Evolutionary conservation across 2,888 invertebrate genomes (phyloP).

Genomic region (Platypus cylindrus): DNA sequence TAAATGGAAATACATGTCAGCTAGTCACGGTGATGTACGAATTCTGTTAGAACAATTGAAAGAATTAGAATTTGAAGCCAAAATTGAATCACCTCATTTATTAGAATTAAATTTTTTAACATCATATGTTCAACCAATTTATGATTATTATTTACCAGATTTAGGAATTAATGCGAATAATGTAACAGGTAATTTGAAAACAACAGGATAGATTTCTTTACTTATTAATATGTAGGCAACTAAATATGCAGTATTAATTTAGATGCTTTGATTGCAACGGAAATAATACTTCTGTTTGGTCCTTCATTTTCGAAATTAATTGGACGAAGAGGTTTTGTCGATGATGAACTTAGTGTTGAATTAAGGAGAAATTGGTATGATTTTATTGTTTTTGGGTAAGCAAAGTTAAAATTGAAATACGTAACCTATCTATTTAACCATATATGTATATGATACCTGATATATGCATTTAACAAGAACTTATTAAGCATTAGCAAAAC

Average conservation of each 20-base stretch:
- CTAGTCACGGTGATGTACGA: slow-evolving; percentile 31
- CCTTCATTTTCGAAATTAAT: slow-evolving; percentile 54
- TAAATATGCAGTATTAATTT: slow-evolving; percentile 6
- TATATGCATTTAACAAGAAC: too few species aligned
- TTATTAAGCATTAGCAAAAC: too few species aligned
- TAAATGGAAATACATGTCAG: slow-evolving; percentile 44
- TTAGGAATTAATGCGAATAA: slow-evolving; percentile 39
- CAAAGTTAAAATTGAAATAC: not conserved
- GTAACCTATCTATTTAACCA: too few species aligned
- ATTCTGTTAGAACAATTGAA: slow-evolving; percentile 38
- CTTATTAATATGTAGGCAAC: not conserved
- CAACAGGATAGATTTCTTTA: slow-evolving; percentile 1
- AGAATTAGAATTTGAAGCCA: slow-evolving; percentile 45
- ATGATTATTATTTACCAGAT: slow-evolving; percentile 44
- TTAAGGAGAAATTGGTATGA: slow-evolving; percentile 40
- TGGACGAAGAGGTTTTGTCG: slow-evolving; percentile 46
- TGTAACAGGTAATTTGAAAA: slow-evolving; percentile 35
- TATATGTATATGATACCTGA: too few species aligned
- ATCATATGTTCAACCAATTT: slow-evolving; percentile 36
- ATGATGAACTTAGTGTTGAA: slow-evolving; percentile 43
- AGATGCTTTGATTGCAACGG: slow-evolving; percentile 56
- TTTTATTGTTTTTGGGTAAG: slow-evolving; percentile 36
- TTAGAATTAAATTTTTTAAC: slow-evolving; percentile 35
- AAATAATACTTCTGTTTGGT: slow-evolving; percentile 52
- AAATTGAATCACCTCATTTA: slow-evolving; percentile 43